phyloP scores from a whole-genome alignment of 35 echinoderm and acorn worm genomes.

The Holothuria glaberrima region DNA sequence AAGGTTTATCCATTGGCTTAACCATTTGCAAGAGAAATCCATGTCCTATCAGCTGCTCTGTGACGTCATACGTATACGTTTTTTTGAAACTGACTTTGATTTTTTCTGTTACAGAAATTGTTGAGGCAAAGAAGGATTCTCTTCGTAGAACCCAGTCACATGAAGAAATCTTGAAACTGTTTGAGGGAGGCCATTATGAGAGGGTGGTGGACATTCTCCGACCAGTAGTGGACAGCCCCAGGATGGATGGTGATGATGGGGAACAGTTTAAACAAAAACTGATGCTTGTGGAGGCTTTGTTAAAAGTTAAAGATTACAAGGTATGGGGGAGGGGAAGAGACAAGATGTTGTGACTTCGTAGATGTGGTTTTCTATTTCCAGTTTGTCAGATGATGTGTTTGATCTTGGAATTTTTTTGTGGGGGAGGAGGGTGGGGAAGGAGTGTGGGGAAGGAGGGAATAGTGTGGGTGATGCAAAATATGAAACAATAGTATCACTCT shows the following conservation, averaged over 20 bases:
- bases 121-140: constrained; percentile 72
- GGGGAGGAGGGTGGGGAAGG: background rate
- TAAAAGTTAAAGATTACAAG: constrained; percentile 71
- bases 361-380: background rate
- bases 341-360: background rate
- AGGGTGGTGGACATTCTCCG: constrained; percentile 74
- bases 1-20: no score
- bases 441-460: background rate
- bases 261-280: constrained; percentile 67
- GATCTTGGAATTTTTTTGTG: background rate
- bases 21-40: no score
- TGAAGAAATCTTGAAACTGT: constrained; percentile 84
- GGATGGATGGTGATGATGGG: background rate
- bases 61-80: no score
- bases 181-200: constrained; percentile 62
- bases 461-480: no score
- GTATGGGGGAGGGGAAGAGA: constrained; percentile 11
- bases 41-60: no score
- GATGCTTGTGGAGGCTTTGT: constrained; percentile 58
- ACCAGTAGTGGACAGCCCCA: constrained; percentile 58
- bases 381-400: background rate
- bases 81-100: background rate
- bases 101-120: constrained; percentile 56
- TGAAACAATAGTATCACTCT: no score
- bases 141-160: constrained; percentile 80